Base-by-base conservation (phyloP, 2,888 invertebrate genomes). In the Cylindroiulus punctatus region DNA sequence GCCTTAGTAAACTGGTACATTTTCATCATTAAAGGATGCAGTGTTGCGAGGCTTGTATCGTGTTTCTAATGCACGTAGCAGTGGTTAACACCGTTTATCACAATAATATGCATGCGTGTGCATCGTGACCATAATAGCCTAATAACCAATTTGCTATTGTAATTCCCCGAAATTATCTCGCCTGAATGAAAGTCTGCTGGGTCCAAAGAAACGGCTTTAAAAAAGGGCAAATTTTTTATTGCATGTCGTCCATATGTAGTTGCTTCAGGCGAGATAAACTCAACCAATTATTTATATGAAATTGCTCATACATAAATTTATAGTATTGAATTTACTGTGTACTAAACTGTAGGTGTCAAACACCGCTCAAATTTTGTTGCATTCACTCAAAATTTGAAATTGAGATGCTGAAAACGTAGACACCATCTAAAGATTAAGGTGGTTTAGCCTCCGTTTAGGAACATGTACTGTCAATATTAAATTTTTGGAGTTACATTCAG, bases 31-130 rank as follows among this genome's bases (percentile, higher is more conserved):
- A 65, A 5, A 26, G 65, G 65, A 65, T 65, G 65, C 26, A 26
- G n/a, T 65, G 65, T 65, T 65, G 65, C 65, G n/a, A 19, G n/a
- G n/a, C n/a, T n/a, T 1, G n/a, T n/a, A 52, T 52, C 52, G n/a
- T n/a, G n/a, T 7, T 26, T 19, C 26, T 26, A 65, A 65, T 65
- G 26, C 26, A 65, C 65, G 65, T 26, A 12, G 26, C 22, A 26
- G 65, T 12, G 26, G 65, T 65, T 65, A 65, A 65, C 65, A 26
- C 26, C 65, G 65, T 65, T 65, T 65, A 65, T 65, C 65, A n/a
- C 26, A 65, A n/a, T 26, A 65, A 22, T 65, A 26, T 12, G 65
- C 10, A 26, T 65, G 26, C 2, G 26, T 65, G 7, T 65, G 7
- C 26, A 65, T 65, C 26, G 65, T 65, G 65, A 65, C 65, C 65